Evolutionary conservation across 2,888 invertebrate genomes (phyloP).

Genomic region (Tinea semifulvella): DNA sequence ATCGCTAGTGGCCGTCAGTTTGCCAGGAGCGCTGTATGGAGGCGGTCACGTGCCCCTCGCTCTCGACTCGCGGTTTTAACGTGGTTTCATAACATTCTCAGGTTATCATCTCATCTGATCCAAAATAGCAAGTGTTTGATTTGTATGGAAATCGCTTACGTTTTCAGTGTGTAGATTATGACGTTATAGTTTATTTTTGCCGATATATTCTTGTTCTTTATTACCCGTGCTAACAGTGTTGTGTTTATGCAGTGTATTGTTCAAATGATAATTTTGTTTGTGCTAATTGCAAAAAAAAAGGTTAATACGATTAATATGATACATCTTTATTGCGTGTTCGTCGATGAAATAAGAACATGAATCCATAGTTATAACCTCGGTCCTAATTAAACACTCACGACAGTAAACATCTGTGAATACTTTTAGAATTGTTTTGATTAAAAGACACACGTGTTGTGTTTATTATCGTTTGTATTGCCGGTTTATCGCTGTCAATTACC

Average conservation of each 20-base stretch:
- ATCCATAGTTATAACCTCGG: constrained; percentile 3
- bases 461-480: too few relatives aligned
- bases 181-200: constrained; percentile 47
- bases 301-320: too few relatives aligned
- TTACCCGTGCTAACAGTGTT: neutral
- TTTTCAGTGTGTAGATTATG: constrained; percentile 22
- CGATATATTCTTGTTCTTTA: constrained; percentile 18
- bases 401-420: neutral
- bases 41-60: constrained; percentile 44
- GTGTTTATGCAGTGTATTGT: too few relatives aligned
- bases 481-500: neutral
- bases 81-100: constrained; percentile 12
- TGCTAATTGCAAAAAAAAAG: too few relatives aligned
- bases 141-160: neutral
- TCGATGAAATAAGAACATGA: too few relatives aligned
- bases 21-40: constrained; percentile 50
- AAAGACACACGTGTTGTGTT: constrained; percentile 5
- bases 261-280: too few relatives aligned
- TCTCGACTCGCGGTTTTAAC: constrained; percentile 24
- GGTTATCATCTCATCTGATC: neutral
- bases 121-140: neutral
- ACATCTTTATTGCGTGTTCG: too few relatives aligned
- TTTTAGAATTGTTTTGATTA: neutral
- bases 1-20: constrained; percentile 36
- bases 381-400: constrained; percentile 7